Base-by-base conservation (phyloP, 1,140 invertebrate genomes). In the Zaprionus gabonicus region DNA sequence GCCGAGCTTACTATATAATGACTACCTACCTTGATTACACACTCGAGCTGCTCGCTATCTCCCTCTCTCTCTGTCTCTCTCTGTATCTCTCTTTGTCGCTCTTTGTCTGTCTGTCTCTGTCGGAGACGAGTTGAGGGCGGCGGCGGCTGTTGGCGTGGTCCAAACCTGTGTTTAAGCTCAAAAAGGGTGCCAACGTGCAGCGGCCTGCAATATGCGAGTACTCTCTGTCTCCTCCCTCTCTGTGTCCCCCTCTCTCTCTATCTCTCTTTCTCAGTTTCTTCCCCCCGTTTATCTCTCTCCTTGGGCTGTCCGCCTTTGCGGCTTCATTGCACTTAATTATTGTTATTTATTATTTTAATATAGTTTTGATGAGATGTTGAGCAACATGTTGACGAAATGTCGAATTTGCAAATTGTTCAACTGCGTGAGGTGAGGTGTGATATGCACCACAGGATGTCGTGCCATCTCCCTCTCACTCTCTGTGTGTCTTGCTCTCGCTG, bases 291-390 rank as follows among this genome's bases (percentile, higher is more conserved):
- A 31, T 51, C 58, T 58, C 78, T 59, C 34, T 59, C 27, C 34
- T 31, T 55, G 46, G 36, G 38, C 53, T 44, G n/a, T 46, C 58
- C 59, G 49, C 62, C 55, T 63, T 77, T 80, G 56, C 70, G 71
- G 68, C 84, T 90, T 88, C 75, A 88, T 88, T 88, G 85, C 81
- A 76, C 85, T 90, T 88, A 90, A 88, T 88, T 90, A 88, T 88
- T 88, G 85, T 88, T 88, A 88, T 88, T 88, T 88, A 88, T 88
- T 88, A 88, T 88, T 88, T 88, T 90, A 88, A 88, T 88, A 88
- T 88, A 84, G 84, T 84, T 87, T 88, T 88, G 84, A 88, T 88
- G 84, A 88, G 85, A 88, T 88, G 85, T 88, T 88, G 70, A 84
- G 76, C 85, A 88, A 78, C 85, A 90, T 88, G 85, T 88, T 88